Percentiles rank a stretch among this genome's conserved stretches.
phyloP scores from a whole-genome alignment of 2,888 invertebrate species.

The Lochmaea crataegi region DNA sequence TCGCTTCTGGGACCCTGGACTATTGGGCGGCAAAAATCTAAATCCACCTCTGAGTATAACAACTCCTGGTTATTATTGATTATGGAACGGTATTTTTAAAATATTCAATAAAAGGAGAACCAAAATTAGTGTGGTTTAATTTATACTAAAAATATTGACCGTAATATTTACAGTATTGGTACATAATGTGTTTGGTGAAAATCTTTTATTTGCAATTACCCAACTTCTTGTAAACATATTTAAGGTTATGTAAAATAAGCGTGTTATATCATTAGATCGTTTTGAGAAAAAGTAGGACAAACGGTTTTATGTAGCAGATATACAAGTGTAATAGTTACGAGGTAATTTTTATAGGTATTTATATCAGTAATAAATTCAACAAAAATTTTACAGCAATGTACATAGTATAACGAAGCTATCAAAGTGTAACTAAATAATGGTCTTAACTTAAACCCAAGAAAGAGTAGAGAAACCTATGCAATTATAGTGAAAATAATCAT shows the following conservation, averaged over 20 bases:
- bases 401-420: not conserved
- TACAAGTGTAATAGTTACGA: not conserved
- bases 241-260: not conserved
- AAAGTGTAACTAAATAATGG: not conserved
- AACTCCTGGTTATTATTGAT: too few species aligned
- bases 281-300: slow-evolving; percentile 2
- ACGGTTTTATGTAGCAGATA: not conserved
- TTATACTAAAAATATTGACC: too few species aligned
- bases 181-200: not conserved
- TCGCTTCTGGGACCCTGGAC: too few species aligned
- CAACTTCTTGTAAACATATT: not conserved
- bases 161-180: too few species aligned
- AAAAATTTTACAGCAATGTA: too few species aligned
- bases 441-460: not conserved
- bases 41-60: too few species aligned
- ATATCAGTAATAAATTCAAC: too few species aligned
- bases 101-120: too few species aligned
- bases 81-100: too few species aligned
- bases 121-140: too few species aligned
- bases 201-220: not conserved
- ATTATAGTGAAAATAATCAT: slow-evolving; percentile 27
- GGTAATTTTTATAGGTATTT: too few species aligned
- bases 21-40: too few species aligned
- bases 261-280: not conserved
- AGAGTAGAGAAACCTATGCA: slow-evolving; percentile 14